Base-by-base conservation (phyloP, 1,140 invertebrate species). In the Meloidogyne floridensis region DNA sequence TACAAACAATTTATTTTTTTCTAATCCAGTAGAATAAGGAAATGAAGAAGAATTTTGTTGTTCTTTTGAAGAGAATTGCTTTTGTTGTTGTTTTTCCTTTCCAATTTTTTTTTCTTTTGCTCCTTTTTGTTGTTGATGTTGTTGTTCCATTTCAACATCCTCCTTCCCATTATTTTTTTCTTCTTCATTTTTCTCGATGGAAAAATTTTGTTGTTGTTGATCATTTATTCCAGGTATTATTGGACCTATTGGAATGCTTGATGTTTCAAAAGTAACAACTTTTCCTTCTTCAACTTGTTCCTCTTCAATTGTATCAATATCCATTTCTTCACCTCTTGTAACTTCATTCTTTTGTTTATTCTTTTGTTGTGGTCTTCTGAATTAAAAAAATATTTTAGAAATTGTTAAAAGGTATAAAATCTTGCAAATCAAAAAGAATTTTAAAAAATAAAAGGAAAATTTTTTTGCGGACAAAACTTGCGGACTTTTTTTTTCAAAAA, bases 1-100 rank as follows among this genome's bases (percentile, higher is more conserved):
- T 8, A 96, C 92, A 90, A 96, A 96, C 10, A 97, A 90, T 90
- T 96, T 97, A 86, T 95, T 95, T 87, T 94, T 94, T 90, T 96
- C 95, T 18, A 93, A 87, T 7, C 90, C 91, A 54, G 92, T 93
- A 0, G 92, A 91, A 90, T 94, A 96, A 90, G 94, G 93, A 86
- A 95, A 94, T 32, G 42, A 56, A 3, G 53, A 32, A 32, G 32
- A 32, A 32, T 32, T 32, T 32, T 32, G 32, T 32, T 32, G 32
- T 54, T 47, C 74, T 10, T 51, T 42, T 8, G 11, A 42, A 43
- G 32, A 32, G 32, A 32, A 32, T 32, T 79, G 43, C 69, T 13
- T 15, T 75, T 74, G 72, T 75, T 51, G 15, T 9, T 32, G 32
- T 32, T 32, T 32, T 32, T 32, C 56, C 20, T 5, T 32, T 32